Evolutionary conservation across 2,113 vertebrate genomes (phyloP).

Genomic region (Turnix velox): DNA sequence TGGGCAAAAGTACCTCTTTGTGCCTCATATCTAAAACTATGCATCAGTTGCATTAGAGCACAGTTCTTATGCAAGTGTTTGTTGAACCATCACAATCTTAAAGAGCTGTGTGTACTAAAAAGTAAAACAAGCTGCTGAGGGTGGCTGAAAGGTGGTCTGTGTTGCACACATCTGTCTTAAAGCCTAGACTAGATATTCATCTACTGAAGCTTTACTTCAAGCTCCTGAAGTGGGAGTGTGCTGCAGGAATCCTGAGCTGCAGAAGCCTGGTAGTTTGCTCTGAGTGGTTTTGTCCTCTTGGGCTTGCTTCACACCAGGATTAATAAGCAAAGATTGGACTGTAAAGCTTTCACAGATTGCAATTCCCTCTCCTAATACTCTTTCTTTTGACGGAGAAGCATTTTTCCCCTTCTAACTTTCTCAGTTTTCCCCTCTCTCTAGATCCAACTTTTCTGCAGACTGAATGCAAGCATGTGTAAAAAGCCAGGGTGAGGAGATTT

Average conservation of each 20-base stretch:
- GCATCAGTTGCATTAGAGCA: not conserved
- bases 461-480: conserved; percentile 29
- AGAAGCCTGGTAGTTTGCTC: not conserved
- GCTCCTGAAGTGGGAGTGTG: not conserved
- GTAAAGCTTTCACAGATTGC: not conserved
- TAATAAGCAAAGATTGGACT: not conserved
- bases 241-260: not conserved
- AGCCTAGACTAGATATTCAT: not conserved
- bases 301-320: not conserved
- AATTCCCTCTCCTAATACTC: not conserved
- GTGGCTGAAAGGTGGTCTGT: accelerated
- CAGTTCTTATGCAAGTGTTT: not conserved
- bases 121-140: not conserved
- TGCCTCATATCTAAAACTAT: not conserved
- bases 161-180: not conserved
- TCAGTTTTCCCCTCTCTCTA: not conserved
- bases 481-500: conserved; percentile 3
- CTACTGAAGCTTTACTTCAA: no score
- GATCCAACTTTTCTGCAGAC: not conserved
- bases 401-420: not conserved
- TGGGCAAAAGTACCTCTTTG: not conserved
- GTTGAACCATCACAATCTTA: not conserved
- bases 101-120: not conserved
- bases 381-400: not conserved
- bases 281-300: not conserved